Base-by-base conservation (phyloP, 2,113 vertebrate species). In the Ctenodactylus gundi region DNA sequence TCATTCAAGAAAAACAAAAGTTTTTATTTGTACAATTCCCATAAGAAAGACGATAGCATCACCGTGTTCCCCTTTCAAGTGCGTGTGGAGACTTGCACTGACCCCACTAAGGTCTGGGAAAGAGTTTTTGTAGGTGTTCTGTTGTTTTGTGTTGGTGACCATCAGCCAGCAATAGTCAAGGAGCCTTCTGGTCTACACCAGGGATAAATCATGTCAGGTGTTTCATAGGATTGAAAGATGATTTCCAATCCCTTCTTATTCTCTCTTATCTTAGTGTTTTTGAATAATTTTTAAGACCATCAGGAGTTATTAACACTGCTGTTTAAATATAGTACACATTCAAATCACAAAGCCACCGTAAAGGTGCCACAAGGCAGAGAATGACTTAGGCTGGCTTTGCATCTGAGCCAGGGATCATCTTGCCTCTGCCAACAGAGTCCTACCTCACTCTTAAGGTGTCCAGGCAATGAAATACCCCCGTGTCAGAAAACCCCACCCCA, bases 1-100 rank as follows among this genome's bases (percentile, higher is more conserved):
- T 97, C 92, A 93, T 98, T 98, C 82, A 97, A 97, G 92, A 98
- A 95, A 98, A 92, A 96, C 95, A 94, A n/a, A n/a, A n/a, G n/a
- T n/a, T n/a, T n/a, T n/a, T n/a, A n/a, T n/a, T n/a, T n/a, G n/a
- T n/a, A n/a, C n/a, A n/a, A n/a, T n/a, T n/a, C n/a, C n/a, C n/a
- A n/a, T n/a, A n/a, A n/a, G n/a, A n/a, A n/a, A n/a, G n/a, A n/a
- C n/a, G n/a, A n/a, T n/a, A n/a, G n/a, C n/a, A n/a, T n/a, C n/a
- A n/a, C n/a, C n/a, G n/a, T n/a, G n/a, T n/a, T n/a, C n/a, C n/a
- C 72, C 97, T 97, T 97, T 97, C 97, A 98, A 97, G 95, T 95
- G 73, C 87, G 92, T 97, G 91, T 82, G 55, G 95, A 98, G 96
- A 98, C 67, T 97, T 98, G 98, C 96, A 97, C 97, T 98, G 97